Base-by-base conservation (phyloP, 1,140 invertebrate species). In the Psilanteris sp. region DNA sequence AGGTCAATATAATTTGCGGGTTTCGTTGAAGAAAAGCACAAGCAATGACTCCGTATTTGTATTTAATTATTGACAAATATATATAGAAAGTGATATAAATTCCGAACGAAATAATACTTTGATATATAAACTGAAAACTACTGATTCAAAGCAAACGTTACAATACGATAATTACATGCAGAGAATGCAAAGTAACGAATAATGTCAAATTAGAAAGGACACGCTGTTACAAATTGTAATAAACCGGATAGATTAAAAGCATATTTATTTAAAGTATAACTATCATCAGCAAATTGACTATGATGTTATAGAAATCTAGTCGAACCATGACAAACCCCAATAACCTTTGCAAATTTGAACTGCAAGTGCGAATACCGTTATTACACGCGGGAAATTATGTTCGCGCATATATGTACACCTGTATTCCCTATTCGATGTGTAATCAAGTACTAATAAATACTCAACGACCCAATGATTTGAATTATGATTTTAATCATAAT, bases 401-500 rank as follows among this genome's bases (percentile, higher is more conserved):
- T 41, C 44, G 14, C 43, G 37, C 37, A 24, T 39, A 46, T 32
- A 59, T 29, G 37, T 71, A 39, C 29, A 61, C 44, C 13, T 44
- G 48, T 44, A 46, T 10, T 29, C 37, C 8, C 16, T 13, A 27
- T 9, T 34, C 54, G 66, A 44, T 44, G 46, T 70, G 44, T 44
- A 72, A 72, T 72, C 68, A 62, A 72, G 48, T 62, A 52, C 68
- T 32, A 44, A 57, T 72, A 62, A 62, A 72, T 62, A 62, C 37
- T 62, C 55, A 24, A 57, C 54, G 61, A 26, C 39, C 54, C 71
- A 64, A 74, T 67, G 43, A 74, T 74, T 74, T 74, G 61, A 74
- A 61, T 74, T 67, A 67, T 74, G 61, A 74, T 74, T 74, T 67
- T 67, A 61, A 67, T 74, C 61, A 54, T 74, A 74, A 74, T 74